These are phyloP conservation scores for Troides aeacus DNA, from an alignment of 2,888 invertebrate genomes.

Conservation along the genomic window DNA sequence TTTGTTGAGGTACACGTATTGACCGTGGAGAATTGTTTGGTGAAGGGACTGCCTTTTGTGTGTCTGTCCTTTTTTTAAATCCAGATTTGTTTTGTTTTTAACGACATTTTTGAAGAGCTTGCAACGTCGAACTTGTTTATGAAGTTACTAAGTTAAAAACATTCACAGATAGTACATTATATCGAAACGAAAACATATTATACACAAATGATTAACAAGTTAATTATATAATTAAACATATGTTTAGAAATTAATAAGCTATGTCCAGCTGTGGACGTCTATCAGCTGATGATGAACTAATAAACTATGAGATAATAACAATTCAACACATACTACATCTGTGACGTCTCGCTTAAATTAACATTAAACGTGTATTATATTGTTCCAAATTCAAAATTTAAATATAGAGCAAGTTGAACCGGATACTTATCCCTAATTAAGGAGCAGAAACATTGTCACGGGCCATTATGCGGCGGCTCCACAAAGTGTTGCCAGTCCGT, in stretches of 20 bases:
- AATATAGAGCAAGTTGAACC: slow-evolving; percentile 37
- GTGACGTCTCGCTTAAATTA: not conserved
- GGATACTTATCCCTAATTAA: slow-evolving; percentile 74
- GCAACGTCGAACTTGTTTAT: not conserved
- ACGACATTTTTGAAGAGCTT: not conserved
- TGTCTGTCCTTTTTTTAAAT: slow-evolving; percentile 5
- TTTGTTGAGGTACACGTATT: slow-evolving; percentile 29
- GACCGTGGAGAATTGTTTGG: slow-evolving; percentile 22
- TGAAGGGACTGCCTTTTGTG: slow-evolving; percentile 21
- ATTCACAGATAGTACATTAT: not conserved
- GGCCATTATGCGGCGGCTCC: slow-evolving; percentile 56
- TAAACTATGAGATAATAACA: too few species aligned
- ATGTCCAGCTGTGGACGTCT: too few species aligned
- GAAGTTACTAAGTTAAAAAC: not conserved
- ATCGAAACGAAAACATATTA: too few species aligned
- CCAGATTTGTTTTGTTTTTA: slow-evolving; percentile 2
- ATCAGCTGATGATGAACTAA: too few species aligned
- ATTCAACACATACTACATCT: too few species aligned
- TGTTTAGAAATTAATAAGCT: too few species aligned
- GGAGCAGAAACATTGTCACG: slow-evolving; percentile 63
- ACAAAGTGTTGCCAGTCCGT: slow-evolving; percentile 51
- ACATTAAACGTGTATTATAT: not conserved
- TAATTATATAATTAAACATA: too few species aligned
- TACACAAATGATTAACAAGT: too few species aligned
- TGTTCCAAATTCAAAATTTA: slow-evolving; percentile 8